Evolutionary conservation across 2,797 vertebrate species (phyloP).

Genomic region (Orestias chungarensis): DNA sequence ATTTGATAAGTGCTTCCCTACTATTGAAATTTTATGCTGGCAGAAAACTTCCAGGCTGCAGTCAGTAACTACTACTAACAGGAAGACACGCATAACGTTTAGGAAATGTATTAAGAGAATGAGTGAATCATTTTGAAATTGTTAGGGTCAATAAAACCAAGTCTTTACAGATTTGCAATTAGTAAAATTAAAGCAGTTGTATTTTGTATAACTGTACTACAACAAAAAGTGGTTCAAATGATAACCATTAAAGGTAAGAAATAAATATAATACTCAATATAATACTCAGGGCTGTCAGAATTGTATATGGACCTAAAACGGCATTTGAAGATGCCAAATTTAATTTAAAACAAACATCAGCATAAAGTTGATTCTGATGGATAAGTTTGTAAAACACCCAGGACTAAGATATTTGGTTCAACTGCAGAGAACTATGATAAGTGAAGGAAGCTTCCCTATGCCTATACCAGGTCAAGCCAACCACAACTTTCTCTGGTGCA

Average conservation of each 20-base stretch:
- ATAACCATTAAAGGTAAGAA: background rate
- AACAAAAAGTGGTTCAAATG: background rate
- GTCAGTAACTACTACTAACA: background rate
- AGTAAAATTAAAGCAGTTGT: no score
- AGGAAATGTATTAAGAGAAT: background rate
- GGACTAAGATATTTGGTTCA: background rate
- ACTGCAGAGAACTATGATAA: background rate
- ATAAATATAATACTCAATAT: no score
- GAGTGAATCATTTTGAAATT: no score
- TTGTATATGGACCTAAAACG: background rate
- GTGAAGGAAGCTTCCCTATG: no score
- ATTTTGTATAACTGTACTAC: background rate
- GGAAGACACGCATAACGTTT: background rate
- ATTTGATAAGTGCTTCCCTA: background rate
- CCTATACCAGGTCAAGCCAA: no score
- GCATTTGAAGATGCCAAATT: background rate
- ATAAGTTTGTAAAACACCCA: background rate
- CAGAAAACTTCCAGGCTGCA: background rate
- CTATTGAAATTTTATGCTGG: background rate
- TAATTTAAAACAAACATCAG: background rate
- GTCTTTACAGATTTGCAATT: no score
- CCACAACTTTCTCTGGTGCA: no score
- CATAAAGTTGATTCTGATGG: background rate
- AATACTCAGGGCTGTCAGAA: no score
- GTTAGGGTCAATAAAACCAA: no score